Conservation (phyloP, 2,113 vertebrate genomes). For the Bos indicus region DNA sequence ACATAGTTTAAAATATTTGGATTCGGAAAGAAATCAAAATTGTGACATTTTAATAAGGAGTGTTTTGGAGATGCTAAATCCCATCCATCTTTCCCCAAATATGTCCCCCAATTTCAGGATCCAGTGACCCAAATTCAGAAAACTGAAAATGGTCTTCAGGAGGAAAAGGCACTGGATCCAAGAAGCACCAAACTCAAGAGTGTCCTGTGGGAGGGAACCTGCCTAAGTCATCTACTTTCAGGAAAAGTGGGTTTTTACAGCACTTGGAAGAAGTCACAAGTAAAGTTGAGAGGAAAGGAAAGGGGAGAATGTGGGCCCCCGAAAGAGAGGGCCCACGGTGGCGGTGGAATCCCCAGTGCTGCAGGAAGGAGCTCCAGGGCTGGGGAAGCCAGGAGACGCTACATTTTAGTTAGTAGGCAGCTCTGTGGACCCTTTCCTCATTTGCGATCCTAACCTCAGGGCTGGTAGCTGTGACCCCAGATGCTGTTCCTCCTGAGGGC, state of each 20-base stretch:
- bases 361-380: not conserved
- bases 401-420: not conserved
- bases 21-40: not conserved
- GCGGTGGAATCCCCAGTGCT: fast-evolving
- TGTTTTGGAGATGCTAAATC: not conserved
- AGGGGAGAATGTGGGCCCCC: not conserved
- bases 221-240: not conserved
- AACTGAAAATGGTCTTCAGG: not conserved
- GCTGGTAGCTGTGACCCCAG: not conserved
- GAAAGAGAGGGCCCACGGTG: not conserved
- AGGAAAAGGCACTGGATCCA: not conserved
- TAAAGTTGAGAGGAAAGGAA: not conserved
- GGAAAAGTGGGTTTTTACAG: not conserved
- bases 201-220: not conserved
- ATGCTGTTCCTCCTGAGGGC: not conserved
- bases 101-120: not conserved
- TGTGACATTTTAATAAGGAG: not conserved
- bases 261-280: not conserved
- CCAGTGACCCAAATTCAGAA: not conserved
- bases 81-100: not conserved
- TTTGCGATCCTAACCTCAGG: not conserved
- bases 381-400: not conserved
- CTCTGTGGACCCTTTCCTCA: not conserved
- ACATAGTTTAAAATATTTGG: not conserved
- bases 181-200: not conserved